These are phyloP conservation scores for Bradysia coprophila DNA, from an alignment of 1,140 invertebrate genomes.

Conservation along the genomic window DNA sequence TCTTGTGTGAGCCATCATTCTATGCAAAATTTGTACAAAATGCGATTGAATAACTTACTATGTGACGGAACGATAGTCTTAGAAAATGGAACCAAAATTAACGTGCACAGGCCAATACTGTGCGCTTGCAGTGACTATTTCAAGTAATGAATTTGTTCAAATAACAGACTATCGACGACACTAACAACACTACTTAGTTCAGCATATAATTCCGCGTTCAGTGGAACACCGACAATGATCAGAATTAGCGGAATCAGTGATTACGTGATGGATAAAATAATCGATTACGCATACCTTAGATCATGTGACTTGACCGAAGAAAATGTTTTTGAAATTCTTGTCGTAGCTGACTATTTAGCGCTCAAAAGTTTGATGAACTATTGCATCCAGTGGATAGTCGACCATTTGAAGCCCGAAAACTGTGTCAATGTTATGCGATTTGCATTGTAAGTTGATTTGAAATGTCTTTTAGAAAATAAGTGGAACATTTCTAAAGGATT, in stretches of 20 bases:
- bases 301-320: slow-evolving; percentile 44
- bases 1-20: slow-evolving; percentile 51
- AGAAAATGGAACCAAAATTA: slow-evolving; percentile 53
- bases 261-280: slow-evolving; percentile 50
- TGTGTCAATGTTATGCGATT: slow-evolving; percentile 69
- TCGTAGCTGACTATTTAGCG: slow-evolving; percentile 59
- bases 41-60: slow-evolving; percentile 52
- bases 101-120: slow-evolving; percentile 69
- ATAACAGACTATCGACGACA: no score
- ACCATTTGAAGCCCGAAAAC: slow-evolving; percentile 45
- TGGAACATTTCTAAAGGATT: no score
- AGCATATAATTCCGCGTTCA: no score
- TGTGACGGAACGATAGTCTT: slow-evolving; percentile 67
- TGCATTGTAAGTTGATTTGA: no score
- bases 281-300: slow-evolving; percentile 68
- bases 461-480: no score
- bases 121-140: slow-evolving; percentile 76
- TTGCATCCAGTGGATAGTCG: slow-evolving; percentile 53
- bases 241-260: slow-evolving; percentile 53
- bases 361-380: slow-evolving; percentile 56
- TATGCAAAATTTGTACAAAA: slow-evolving; percentile 57
- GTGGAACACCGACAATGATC: slow-evolving; percentile 43
- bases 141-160: no score
- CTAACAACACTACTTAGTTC: no score
- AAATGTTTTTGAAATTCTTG: slow-evolving; percentile 59